phyloP scores from a whole-genome alignment of 2,113 vertebrate genomes.

The Caretta caretta region DNA sequence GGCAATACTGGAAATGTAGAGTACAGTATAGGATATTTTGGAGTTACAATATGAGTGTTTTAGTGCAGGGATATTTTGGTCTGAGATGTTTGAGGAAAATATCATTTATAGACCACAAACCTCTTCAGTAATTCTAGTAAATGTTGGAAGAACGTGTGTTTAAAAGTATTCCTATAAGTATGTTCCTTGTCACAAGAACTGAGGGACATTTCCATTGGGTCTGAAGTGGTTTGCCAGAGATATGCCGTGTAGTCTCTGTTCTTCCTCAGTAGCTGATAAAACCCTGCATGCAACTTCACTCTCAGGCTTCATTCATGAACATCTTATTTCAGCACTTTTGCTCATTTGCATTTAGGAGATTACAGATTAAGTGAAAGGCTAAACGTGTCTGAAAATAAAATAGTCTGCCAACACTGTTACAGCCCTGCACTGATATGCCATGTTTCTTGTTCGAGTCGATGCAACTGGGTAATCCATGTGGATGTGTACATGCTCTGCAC shows the following conservation, averaged over 20 bases:
- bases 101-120: neutral
- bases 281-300: neutral
- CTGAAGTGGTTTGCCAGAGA: neutral
- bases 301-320: neutral
- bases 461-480: too few relatives aligned
- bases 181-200: neutral
- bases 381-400: neutral
- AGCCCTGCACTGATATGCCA: neutral
- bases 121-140: neutral
- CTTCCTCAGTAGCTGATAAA: rapidly evolving
- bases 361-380: neutral
- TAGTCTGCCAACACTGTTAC: neutral
- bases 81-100: neutral
- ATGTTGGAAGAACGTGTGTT: neutral
- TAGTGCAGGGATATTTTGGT: neutral
- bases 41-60: neutral
- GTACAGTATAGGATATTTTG: neutral
- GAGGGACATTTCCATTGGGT: neutral
- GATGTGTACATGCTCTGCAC: too few relatives aligned
- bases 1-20: neutral
- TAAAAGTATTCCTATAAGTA: neutral
- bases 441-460: neutral
- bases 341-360: neutral
- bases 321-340: neutral
- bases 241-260: neutral